Base-by-base conservation (phyloP, 2,888 invertebrate genomes). In the Watsonalla binaria region DNA sequence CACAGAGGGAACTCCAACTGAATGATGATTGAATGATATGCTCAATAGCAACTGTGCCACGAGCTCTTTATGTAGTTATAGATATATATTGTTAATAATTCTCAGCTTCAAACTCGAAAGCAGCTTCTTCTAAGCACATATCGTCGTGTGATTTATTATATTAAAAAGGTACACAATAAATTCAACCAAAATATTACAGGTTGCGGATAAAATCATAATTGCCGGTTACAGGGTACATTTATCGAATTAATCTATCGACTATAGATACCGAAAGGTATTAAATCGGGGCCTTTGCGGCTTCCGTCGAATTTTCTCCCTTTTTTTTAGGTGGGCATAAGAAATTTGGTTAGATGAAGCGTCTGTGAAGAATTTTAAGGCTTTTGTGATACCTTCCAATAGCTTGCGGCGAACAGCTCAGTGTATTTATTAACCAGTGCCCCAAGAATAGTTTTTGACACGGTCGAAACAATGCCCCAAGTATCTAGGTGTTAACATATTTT, bases 211-310 rank as follows among this genome's bases (percentile, higher is more conserved):
- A 74, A 72, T 82, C 71, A 82, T 86, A 86, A 86, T 85, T 82
- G 71, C 58, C 56, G 70, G 76, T 61, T 78, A 59, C 59, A 81
- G 72, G 71, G 54, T 78, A 63, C 74, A 83, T 76, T 85, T 85
- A 86, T 85, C 84, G 77, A 70, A 79, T 84, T 85, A 85, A 85
- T 85, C 83, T 83, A 82, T 83, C 77, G 72, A 64, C 61, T 72
- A 65, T 68, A 61, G 37, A 5, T 67, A 70, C 62, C 61, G 56
- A 48, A 60, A 60, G 60, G 37, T 59, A 67, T 71, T 66, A 72
- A 70, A 69, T 54, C 56, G 58, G 59, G 55, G 56, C 54, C 53
- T 60, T 60, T 51, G 52, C 59, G 63, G 80, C 80, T 81, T 74
- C 80, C 73, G 81, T 78, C 61, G 61, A 54, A 51, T 53, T 55